Base-by-base conservation (phyloP, 2,888 invertebrate genomes). In the Villa cingulata region DNA sequence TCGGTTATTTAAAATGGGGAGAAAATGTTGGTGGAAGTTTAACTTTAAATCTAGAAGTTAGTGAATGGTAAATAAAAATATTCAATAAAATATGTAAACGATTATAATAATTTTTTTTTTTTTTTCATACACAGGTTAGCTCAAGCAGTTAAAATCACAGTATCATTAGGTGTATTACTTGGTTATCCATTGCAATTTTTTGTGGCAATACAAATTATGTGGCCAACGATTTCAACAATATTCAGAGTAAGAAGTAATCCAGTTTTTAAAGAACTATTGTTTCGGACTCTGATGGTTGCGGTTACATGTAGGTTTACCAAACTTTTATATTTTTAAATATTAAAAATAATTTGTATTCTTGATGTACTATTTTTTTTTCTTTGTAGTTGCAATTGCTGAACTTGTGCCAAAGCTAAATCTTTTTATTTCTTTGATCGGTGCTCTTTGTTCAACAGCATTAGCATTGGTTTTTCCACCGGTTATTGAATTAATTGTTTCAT, bases 101-200 rank as follows among this genome's bases (percentile, higher is more conserved):
- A 23, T 36, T 23, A 37, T 17, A 5, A 34, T 27, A 16, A 17
- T 4, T 16, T 14, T 6, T 16, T 15, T 7, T 27, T 6, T 1
- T 1, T 32, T 32, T 18, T 29, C 9, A 49, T 69, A 48, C 72
- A 18, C 70, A 90, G 89, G 54, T 68, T 90, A 51, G 87, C 88
- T 41, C 81, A 86, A 68, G 74, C 77, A 46, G 89, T 94, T 18
- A 84, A 87, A 62, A 62, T 83, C n/a, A 75, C 88, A 59, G 90
- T 95, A 59, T 84, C 87, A 0, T 55, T 86, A 37, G 89, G 89
- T 14, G 87, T 97, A 51, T 74, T 94, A 54, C 76, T 95, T 53
- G 85, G 91, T 0, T 97, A 94, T 69, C 86, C 92, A 1, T 75
- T 97, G 18, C 96, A 96, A 72, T 86, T 97, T 64, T 96, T 94